phyloP scores from a whole-genome alignment of 2,113 vertebrate species.

The Amphiprion ocellaris region DNA sequence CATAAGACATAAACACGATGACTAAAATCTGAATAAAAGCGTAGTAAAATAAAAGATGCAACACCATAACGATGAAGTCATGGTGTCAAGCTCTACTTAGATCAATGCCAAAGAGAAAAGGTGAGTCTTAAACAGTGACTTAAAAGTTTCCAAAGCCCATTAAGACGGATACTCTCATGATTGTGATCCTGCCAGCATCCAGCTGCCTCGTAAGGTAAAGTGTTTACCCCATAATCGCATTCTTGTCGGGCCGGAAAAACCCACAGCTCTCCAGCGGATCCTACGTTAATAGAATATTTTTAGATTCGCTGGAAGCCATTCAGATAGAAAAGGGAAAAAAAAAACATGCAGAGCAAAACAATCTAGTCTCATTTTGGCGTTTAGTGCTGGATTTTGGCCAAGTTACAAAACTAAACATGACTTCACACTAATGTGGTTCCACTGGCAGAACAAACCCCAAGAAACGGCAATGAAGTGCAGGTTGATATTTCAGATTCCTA shows the following conservation, averaged over 20 bases:
- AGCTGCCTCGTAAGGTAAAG: neutral
- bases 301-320: slow-evolving; percentile 42
- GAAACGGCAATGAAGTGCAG: neutral
- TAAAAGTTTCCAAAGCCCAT: too few species aligned
- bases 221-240: slow-evolving; percentile 31
- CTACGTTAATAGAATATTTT: slow-evolving; percentile 52
- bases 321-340: slow-evolving; percentile 12
- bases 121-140: too few species aligned
- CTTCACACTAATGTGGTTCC: rapidly evolving
- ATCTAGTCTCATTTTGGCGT: neutral
- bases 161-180: too few species aligned
- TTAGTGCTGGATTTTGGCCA: slow-evolving; percentile 19
- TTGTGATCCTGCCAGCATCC: too few species aligned
- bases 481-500: too few species aligned
- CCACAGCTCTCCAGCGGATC: slow-evolving; percentile 39
- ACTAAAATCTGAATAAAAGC: too few species aligned
- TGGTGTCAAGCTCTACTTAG: too few species aligned
- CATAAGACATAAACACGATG: too few species aligned
- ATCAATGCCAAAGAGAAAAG: too few species aligned
- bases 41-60: too few species aligned
- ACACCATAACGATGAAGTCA: too few species aligned
- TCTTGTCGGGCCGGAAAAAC: slow-evolving; percentile 34
- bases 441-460: neutral
- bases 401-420: neutral
- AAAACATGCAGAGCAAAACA: slow-evolving; percentile 14